phyloP scores from a whole-genome alignment of 2,888 invertebrate species.

The Cantharis rufa region DNA sequence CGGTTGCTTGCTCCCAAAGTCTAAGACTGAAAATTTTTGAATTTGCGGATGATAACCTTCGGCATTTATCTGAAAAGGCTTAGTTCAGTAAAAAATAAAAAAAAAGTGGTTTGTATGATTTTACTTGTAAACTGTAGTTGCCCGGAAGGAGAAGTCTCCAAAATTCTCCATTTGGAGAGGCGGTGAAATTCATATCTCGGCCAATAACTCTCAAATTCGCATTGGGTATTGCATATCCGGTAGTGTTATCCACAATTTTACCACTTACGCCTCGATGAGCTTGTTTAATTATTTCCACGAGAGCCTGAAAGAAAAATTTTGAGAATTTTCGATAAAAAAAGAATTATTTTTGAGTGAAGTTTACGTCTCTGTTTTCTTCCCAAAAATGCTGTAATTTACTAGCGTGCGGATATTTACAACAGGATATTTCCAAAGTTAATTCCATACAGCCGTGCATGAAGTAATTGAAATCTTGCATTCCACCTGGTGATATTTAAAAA shows the following conservation, averaged over 20 bases:
- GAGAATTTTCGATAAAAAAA: neutral
- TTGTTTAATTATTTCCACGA: constrained; percentile 61
- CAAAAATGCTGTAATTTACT: constrained; percentile 59
- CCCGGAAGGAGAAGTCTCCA: constrained; percentile 69
- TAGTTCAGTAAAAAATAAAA: neutral
- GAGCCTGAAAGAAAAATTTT: constrained; percentile 49
- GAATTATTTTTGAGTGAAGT: neutral
- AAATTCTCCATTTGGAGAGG: constrained; percentile 64
- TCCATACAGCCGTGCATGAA: constrained; percentile 68
- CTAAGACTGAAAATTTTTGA: constrained; percentile 14
- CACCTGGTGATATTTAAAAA: constrained; percentile 48
- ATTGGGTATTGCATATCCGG: constrained; percentile 56
- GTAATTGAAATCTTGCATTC: constrained; percentile 74
- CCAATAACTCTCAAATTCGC: constrained; percentile 60
- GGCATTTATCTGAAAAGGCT: constrained; percentile 19
- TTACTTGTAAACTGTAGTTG: constrained; percentile 60
- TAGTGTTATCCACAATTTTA: constrained; percentile 57
- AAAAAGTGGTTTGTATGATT: constrained; percentile 9
- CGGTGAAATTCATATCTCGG: constrained; percentile 62
- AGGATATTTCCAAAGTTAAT: constrained; percentile 68
- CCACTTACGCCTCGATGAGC: constrained; percentile 66
- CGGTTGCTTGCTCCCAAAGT: constrained; percentile 8
- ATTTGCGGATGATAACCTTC: constrained; percentile 23
- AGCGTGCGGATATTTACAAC: constrained; percentile 67
- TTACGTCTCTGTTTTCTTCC: constrained; percentile 63